phyloP scores from a whole-genome alignment of 2,797 vertebrate genomes.

The Liparis tanakae region DNA sequence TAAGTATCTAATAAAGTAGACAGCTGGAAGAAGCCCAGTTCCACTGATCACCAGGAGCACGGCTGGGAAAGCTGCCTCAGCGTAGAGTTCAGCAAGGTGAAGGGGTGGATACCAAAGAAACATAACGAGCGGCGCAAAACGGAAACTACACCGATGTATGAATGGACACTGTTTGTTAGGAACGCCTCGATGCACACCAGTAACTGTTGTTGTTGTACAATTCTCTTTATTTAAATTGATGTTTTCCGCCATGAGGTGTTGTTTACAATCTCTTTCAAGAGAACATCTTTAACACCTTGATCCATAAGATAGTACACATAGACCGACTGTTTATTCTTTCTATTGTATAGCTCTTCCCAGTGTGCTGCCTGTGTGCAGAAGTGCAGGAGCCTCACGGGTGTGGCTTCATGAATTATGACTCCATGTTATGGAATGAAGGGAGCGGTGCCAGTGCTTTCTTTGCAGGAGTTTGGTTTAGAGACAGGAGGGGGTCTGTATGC shows the following conservation, averaged over 20 bases:
- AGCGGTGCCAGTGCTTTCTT: constrained; percentile 80
- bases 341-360: constrained; percentile 32
- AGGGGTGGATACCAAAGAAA: constrained; percentile 35
- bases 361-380: constrained; percentile 47
- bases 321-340: constrained; percentile 53
- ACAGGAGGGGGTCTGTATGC: constrained; percentile 50
- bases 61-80: constrained; percentile 56
- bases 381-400: constrained; percentile 58
- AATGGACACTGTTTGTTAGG: constrained; percentile 17
- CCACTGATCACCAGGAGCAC: constrained; percentile 50
- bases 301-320: not conserved
- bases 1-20: constrained; percentile 67
- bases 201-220: not conserved
- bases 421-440: constrained; percentile 84
- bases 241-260: not conserved
- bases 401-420: constrained; percentile 82
- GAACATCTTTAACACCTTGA: not conserved
- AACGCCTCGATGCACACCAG: not conserved
- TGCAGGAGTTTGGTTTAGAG: constrained; percentile 71
- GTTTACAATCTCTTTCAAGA: not conserved
- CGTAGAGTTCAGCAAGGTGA: constrained; percentile 53
- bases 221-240: not conserved
- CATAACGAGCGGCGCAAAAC: constrained; percentile 6
- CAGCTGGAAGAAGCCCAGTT: constrained; percentile 57
- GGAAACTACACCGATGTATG: constrained; percentile 6